Percentiles rank a stretch among this genome's conserved stretches.
phyloP scores from a whole-genome alignment of 2,888 invertebrate genomes.

The Drosophila atroscutellata region DNA sequence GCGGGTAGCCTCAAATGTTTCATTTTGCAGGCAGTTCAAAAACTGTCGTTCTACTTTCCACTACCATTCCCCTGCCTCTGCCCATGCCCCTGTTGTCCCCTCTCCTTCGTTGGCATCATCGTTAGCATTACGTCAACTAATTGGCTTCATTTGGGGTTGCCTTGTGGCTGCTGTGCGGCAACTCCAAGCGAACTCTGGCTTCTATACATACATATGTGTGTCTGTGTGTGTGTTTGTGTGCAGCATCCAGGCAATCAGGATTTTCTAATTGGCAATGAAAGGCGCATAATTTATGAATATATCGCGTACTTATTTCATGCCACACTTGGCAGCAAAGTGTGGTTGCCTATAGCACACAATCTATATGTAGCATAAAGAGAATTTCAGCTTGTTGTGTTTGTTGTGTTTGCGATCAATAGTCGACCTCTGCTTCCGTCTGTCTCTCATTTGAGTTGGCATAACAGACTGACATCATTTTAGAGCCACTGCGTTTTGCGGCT shows the following conservation, averaged over 20 bases:
- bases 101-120: constrained; percentile 44
- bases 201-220: background rate
- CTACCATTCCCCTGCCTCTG: too few species aligned
- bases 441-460: background rate
- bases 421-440: background rate
- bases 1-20: constrained; percentile 64
- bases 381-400: constrained; percentile 4
- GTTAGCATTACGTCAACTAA: constrained; percentile 79
- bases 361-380: background rate
- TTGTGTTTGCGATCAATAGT: constrained; percentile 22
- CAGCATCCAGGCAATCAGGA: constrained; percentile 58
- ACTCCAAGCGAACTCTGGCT: constrained; percentile 34
- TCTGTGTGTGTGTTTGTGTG: constrained; percentile 17
- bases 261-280: constrained; percentile 79
- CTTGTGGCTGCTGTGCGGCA: constrained; percentile 59
- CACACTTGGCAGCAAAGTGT: constrained; percentile 41
- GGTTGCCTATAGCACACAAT: constrained; percentile 5
- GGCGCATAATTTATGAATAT: constrained; percentile 78
- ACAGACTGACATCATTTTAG: constrained; percentile 10
- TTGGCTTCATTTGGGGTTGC: constrained; percentile 79
- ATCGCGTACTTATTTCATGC: constrained; percentile 73
- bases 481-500: background rate
- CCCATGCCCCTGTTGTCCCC: background rate
- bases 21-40: constrained; percentile 74
- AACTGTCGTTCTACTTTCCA: constrained; percentile 52